Conservation (phyloP, 2,113 vertebrate genomes). For the Erythrolamprus reginae region DNA sequence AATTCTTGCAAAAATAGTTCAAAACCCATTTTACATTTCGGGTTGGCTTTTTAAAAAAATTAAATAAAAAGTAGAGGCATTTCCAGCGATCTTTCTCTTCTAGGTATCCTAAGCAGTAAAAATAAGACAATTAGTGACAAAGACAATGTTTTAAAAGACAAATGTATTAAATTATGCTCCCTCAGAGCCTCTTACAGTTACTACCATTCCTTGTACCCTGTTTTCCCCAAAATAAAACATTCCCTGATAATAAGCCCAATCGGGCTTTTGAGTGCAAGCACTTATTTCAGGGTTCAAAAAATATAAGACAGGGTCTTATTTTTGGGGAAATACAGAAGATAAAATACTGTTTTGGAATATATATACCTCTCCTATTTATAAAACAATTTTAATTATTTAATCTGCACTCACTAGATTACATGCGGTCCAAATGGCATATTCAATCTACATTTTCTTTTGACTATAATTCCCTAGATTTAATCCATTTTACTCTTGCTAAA, state of each 20-base stretch:
- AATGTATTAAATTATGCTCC: not conserved
- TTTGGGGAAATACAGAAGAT: no score
- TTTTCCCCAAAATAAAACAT: no score
- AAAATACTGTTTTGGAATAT: not conserved
- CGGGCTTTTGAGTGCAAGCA: no score
- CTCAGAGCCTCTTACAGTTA: not conserved
- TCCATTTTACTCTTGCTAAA: not conserved
- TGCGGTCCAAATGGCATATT: not conserved
- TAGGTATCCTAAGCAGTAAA: slow-evolving; percentile 5
- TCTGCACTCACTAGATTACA: not conserved
- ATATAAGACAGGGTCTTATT: no score
- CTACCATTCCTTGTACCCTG: not conserved
- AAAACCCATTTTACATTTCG: not conserved
- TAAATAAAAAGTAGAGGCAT: not conserved
- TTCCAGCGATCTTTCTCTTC: not conserved
- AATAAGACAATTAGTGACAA: not conserved
- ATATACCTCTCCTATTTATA: not conserved
- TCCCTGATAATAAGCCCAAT: no score
- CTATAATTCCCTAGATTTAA: not conserved
- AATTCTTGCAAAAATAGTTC: not conserved
- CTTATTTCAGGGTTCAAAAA: no score
- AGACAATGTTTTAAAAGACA: not conserved
- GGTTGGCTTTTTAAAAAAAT: not conserved
- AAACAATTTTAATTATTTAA: not conserved
- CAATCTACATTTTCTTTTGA: not conserved